Conservation (phyloP, 2,888 invertebrate genomes). For the Drosophila setosimentum region DNA sequence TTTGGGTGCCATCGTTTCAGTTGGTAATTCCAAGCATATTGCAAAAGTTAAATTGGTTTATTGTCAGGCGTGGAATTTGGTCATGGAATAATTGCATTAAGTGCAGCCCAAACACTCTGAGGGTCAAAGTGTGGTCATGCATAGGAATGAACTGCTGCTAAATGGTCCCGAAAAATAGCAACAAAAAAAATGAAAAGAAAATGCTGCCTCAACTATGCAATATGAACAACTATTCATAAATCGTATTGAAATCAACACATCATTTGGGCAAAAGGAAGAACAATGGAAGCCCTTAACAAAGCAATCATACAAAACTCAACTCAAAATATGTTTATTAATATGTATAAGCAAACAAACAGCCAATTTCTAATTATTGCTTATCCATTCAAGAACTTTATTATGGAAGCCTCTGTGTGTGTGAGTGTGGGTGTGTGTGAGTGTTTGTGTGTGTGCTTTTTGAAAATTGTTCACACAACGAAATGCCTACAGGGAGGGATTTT, state of each 20-base stretch:
- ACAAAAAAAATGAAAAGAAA: background rate
- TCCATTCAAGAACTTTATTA: conserved; percentile 46
- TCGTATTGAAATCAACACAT: conserved; percentile 69
- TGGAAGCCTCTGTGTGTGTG: conserved; percentile 12
- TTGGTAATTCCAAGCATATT: conserved; percentile 80
- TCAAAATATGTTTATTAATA: conserved; percentile 10
- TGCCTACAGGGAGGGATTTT: conserved; percentile 34
- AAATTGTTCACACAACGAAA: conserved; percentile 58
- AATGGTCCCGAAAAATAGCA: conserved; percentile 55
- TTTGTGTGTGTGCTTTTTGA: conserved; percentile 16
- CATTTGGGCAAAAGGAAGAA: conserved; percentile 60
- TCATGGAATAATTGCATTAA: conserved; percentile 72
- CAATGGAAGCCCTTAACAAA: conserved; percentile 57
- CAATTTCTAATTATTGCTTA: conserved; percentile 74
- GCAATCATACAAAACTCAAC: conserved; percentile 50
- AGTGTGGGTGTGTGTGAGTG: conserved; percentile 27
- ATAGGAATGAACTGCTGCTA: conserved; percentile 80
- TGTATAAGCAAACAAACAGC: conserved; percentile 45
- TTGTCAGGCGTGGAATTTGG: conserved; percentile 61
- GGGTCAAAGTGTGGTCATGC: conserved; percentile 60
- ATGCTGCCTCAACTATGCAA: conserved; percentile 26
- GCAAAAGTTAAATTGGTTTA: conserved; percentile 83
- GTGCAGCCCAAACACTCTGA: conserved; percentile 34
- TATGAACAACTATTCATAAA: background rate
- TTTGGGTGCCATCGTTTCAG: conserved; percentile 39